phyloP scores from a whole-genome alignment of 2,888 invertebrate genomes.

The Caenorhabditis zanzibari region DNA sequence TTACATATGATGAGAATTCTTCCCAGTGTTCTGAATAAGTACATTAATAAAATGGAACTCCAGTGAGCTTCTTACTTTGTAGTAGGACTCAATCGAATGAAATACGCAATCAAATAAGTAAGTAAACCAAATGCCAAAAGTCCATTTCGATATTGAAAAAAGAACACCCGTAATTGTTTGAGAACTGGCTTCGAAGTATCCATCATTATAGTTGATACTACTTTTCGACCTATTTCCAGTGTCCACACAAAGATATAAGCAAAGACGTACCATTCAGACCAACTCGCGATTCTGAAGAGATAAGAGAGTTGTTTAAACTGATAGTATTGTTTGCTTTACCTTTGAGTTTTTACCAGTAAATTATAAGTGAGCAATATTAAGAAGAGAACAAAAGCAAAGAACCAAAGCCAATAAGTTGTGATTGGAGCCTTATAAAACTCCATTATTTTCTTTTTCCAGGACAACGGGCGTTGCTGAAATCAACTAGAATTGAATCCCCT shows the following conservation, averaged over 20 bases:
- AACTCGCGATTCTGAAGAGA: slow-evolving; percentile 57
- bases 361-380: slow-evolving; percentile 78
- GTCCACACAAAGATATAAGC: slow-evolving; percentile 80
- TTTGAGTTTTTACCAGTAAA: slow-evolving; percentile 75
- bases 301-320: neutral
- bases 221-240: slow-evolving; percentile 80
- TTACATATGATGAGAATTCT: slow-evolving; percentile 89
- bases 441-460: slow-evolving; percentile 87
- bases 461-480: slow-evolving; percentile 69
- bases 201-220: slow-evolving; percentile 75
- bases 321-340: slow-evolving; percentile 24
- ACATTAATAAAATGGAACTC: neutral
- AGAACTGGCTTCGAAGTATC: slow-evolving; percentile 84
- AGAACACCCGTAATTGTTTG: slow-evolving; percentile 84
- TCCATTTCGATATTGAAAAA: slow-evolving; percentile 78
- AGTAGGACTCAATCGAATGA: slow-evolving; percentile 86
- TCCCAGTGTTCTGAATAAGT: slow-evolving; percentile 85
- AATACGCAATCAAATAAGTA: slow-evolving; percentile 85
- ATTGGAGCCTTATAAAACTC: slow-evolving; percentile 99
- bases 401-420: slow-evolving; percentile 98
- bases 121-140: slow-evolving; percentile 87
- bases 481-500: neutral
- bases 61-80: slow-evolving; percentile 64
- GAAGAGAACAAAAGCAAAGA: slow-evolving; percentile 84
- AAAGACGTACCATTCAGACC: slow-evolving; percentile 80